Evolutionary conservation across 2,797 vertebrate species (phyloP).

Genomic region (Xiphorhynchus erythropygius): DNA sequence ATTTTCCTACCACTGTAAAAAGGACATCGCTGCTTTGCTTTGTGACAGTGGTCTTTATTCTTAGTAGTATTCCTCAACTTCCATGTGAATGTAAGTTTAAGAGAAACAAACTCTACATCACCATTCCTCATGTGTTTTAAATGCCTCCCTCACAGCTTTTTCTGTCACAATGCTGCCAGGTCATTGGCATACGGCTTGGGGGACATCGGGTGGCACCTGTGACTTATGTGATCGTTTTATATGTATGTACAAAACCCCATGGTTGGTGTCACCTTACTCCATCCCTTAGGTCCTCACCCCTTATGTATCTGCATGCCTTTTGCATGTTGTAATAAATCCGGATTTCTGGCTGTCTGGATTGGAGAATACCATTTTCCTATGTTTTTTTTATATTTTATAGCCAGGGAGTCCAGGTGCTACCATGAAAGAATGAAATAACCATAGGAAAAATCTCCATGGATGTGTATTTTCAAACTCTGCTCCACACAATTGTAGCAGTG

Average conservation of each 20-base stretch:
- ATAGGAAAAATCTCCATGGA: neutral
- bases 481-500: neutral
- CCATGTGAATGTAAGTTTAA: neutral
- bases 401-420: neutral
- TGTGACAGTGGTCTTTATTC: neutral
- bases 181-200: neutral
- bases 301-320: neutral
- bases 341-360: neutral
- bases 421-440: neutral
- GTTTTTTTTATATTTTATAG: neutral
- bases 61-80: neutral
- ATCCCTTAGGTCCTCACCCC: neutral
- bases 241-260: rapidly evolving
- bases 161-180: neutral
- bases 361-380: neutral
- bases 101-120: neutral
- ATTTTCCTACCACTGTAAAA: neutral
- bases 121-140: neutral
- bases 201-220: neutral
- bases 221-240: neutral
- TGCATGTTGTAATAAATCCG: neutral
- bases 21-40: neutral
- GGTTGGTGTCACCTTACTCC: neutral
- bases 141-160: neutral
- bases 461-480: neutral